Evolutionary conservation across 53 echinoderm and acorn worm species (phyloP).

Genomic region (Crossaster papposus): DNA sequence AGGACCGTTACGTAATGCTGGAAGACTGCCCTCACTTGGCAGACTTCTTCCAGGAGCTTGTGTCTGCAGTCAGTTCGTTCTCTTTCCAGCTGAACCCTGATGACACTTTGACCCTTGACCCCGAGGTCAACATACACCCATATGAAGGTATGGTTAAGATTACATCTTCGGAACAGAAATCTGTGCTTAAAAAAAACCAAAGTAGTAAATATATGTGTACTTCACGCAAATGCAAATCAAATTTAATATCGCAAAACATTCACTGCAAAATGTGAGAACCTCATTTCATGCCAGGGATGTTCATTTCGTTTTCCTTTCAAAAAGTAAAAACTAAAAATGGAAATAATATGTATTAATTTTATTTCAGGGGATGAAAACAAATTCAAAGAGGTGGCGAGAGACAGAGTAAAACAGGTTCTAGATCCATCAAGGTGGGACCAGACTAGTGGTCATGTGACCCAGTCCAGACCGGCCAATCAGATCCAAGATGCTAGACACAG

Average conservation of each 20-base stretch:
- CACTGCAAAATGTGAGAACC: too few species aligned
- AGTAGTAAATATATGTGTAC: too few species aligned
- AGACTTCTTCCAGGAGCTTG: slow-evolving; percentile 80
- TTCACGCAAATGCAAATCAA: too few species aligned
- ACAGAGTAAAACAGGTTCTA: slow-evolving; percentile 27
- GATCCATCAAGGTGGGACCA: slow-evolving; percentile 41
- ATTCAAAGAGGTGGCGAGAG: slow-evolving; percentile 66
- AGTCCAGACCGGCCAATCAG: background rate
- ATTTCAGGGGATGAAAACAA: slow-evolving; percentile 61
- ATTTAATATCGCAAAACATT: too few species aligned
- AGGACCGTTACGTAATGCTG: slow-evolving; percentile 90
- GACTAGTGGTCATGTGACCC: background rate
- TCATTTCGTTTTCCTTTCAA: too few species aligned
- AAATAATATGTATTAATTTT: background rate
- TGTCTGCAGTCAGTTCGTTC: slow-evolving; percentile 79
- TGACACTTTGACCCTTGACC: slow-evolving; percentile 74
- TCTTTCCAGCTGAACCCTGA: slow-evolving; percentile 88
- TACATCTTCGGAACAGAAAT: background rate
- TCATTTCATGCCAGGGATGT: too few species aligned
- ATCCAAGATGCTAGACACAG: slow-evolving; percentile 4
- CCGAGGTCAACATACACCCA: slow-evolving; percentile 81
- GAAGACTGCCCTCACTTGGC: slow-evolving; percentile 80
- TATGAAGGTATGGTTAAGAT: slow-evolving; percentile 70
- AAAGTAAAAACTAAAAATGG: background rate
- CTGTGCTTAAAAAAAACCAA: too few species aligned